Evolutionary conservation across 2,888 invertebrate species (phyloP).

Genomic region (Euzophera pinguis): DNA sequence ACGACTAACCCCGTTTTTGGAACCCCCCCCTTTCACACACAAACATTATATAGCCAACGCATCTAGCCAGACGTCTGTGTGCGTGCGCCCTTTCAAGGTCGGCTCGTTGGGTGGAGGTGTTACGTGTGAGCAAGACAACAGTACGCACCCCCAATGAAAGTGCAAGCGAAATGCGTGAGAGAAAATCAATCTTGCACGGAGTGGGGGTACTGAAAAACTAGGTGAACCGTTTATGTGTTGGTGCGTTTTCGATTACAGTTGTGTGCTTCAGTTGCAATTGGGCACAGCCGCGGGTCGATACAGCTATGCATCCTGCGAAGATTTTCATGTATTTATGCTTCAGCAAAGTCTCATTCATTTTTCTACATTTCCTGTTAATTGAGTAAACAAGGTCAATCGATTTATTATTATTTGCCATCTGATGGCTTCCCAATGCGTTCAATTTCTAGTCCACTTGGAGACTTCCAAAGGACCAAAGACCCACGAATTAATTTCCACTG

Average conservation of each 20-base stretch:
- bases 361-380: too few relatives aligned
- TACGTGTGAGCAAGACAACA: constrained; percentile 50
- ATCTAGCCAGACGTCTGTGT: constrained; percentile 52
- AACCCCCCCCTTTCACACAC: constrained; percentile 33
- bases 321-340: background rate
- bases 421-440: too few relatives aligned
- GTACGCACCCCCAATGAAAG: constrained; percentile 57
- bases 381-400: too few relatives aligned
- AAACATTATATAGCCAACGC: constrained; percentile 43
- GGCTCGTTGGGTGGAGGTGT: constrained; percentile 46
- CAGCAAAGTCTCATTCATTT: too few relatives aligned
- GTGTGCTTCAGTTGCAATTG: constrained; percentile 20
- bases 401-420: too few relatives aligned
- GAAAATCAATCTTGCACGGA: constrained; percentile 79
- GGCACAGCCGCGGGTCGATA: constrained; percentile 8
- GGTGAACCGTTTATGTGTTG: constrained; percentile 61
- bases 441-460: too few relatives aligned
- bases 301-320: background rate
- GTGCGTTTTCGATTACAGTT: constrained; percentile 40
- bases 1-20: constrained; percentile 68
- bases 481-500: too few relatives aligned
- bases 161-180: constrained; percentile 74
- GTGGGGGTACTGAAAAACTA: constrained; percentile 66
- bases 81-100: constrained; percentile 72
- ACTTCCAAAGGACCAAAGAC: too few relatives aligned